Conservation (phyloP, 2,113 vertebrate genomes). For the Macrotis lagotis region DNA sequence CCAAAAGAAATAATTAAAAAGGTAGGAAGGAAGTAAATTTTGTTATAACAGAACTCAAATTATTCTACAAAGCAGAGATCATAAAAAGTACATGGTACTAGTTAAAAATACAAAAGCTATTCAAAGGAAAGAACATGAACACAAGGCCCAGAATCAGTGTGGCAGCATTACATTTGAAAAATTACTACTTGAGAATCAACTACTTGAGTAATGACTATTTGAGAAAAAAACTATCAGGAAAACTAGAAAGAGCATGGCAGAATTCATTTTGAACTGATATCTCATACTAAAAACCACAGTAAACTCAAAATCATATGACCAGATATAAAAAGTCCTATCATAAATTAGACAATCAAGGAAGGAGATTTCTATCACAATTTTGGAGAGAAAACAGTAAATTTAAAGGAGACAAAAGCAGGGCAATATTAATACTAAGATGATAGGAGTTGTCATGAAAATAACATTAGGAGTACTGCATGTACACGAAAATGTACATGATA, state of each 20-base stretch:
- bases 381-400: background rate
- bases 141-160: background rate
- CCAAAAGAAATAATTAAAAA: background rate
- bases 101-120: background rate
- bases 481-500: background rate
- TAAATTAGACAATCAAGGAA: background rate
- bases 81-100: background rate
- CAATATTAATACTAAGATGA: background rate
- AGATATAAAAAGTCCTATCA: background rate
- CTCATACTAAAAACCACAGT: background rate
- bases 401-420: background rate
- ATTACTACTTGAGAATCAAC: background rate
- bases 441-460: background rate
- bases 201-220: background rate
- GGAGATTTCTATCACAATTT: background rate
- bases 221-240: too few species aligned
- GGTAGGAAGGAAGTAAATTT: background rate
- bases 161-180: background rate
- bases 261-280: background rate
- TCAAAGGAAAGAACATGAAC: background rate
- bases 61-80: background rate
- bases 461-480: background rate
- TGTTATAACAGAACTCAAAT: background rate
- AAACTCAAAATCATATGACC: background rate
- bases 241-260: background rate